These are phyloP conservation scores for Sporophila hypoxantha DNA, from an alignment of 2,113 vertebrate genomes.

Conservation along the genomic window DNA sequence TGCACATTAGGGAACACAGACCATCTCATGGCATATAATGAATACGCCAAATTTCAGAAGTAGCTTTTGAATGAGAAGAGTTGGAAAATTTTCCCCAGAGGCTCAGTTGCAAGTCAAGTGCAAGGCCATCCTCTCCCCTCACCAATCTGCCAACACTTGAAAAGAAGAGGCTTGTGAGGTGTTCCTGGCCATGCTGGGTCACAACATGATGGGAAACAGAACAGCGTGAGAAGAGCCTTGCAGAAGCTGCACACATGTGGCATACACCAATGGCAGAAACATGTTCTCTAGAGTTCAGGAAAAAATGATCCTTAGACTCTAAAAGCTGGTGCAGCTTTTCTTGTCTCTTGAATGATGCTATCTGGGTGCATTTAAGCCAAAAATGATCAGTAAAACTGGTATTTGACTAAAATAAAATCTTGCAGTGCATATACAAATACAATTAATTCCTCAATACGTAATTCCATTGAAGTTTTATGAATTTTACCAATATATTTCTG, in stretches of 20 bases:
- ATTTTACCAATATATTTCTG: background rate
- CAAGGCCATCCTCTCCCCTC: background rate
- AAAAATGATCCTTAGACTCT: background rate
- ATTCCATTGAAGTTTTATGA: background rate
- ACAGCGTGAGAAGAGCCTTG: background rate
- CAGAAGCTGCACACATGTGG: background rate
- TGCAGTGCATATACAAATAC: background rate
- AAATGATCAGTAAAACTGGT: background rate
- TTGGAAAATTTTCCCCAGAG: background rate
- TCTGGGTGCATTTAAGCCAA: background rate
- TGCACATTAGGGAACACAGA: background rate
- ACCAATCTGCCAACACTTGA: accelerated
- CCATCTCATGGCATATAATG: background rate
- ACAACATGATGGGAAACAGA: background rate
- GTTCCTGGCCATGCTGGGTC: background rate
- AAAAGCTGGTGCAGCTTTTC: background rate
- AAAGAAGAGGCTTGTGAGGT: background rate
- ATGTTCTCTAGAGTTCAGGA: background rate
- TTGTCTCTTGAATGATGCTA: background rate
- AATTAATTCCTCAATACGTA: background rate
- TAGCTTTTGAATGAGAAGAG: background rate
- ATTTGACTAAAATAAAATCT: background rate
- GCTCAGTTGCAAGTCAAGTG: background rate
- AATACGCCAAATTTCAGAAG: background rate
- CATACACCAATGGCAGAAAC: background rate